These are phyloP conservation scores for Caenorhabditis wallacei DNA, from an alignment of 2,888 invertebrate species.

Conservation along the genomic window DNA sequence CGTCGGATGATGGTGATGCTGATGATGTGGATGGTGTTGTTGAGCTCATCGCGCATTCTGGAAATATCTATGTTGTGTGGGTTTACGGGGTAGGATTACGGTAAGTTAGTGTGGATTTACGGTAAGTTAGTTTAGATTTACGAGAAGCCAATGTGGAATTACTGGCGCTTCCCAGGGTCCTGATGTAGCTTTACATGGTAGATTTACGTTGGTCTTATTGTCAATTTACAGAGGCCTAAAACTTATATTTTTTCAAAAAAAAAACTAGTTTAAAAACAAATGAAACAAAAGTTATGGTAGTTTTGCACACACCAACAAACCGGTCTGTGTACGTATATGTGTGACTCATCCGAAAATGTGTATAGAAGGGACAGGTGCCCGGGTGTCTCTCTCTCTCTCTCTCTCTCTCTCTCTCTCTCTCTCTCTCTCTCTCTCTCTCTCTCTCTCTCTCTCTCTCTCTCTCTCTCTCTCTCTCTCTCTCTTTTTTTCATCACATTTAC, in stretches of 20 bases:
- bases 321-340: no score
- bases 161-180: no score
- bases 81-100: no score
- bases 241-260: not conserved
- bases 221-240: not conserved
- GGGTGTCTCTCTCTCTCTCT: slow-evolving; percentile 4
- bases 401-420: no score
- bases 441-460: no score
- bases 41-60: slow-evolving; percentile 54
- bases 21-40: slow-evolving; percentile 42
- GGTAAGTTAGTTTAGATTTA: not conserved
- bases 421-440: not conserved
- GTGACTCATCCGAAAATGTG: slow-evolving; percentile 26
- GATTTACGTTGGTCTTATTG: no score
- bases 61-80: not conserved
- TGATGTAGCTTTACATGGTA: no score
- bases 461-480: not conserved
- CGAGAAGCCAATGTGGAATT: not conserved
- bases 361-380: slow-evolving; percentile 36
- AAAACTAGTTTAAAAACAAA: not conserved
- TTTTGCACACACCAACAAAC: no score
- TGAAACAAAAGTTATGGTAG: slow-evolving; percentile 6
- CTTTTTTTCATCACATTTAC: not conserved
- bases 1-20: not conserved
- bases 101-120: not conserved